Base-by-base conservation (phyloP, 2,797 vertebrate genomes). In the Macroramphosus scolopax region DNA sequence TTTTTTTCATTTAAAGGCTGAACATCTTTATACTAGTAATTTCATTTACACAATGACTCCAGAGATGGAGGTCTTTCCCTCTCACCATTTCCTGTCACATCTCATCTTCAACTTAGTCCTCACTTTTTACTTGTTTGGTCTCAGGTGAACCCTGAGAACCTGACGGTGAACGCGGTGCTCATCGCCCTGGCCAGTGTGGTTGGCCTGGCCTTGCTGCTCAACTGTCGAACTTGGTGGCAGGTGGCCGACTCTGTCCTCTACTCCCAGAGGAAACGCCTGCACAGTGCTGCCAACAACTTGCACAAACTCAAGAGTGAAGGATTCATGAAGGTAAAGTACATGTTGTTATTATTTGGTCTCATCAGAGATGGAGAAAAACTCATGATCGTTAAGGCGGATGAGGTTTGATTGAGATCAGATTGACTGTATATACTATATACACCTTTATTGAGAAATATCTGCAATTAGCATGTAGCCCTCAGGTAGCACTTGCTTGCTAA, bases 261-360 rank as follows among this genome's bases (percentile, higher is more conserved):
- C 77, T 99, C 96, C 2, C 97, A 99, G 57, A 92, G 96, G 51
- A 96, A 94, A 30, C 92, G 96, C 12, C 91, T 98, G 35, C 95
- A 97, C 65, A 87, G 71, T 0, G 97, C 97, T 13, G 97, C 97
- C 62, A 93, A 96, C 83, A 94, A 86, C 72, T 77, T 98, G 77
- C 93, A 98, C 81, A 94, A 91, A 60, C 68, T 99, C 59, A 98
- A 99, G 78, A 97, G 94, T 1, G 97, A 99, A 72, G 97, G 97
- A 1, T 99, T 99, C 78, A 98, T 98, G 96, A 99, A 99, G 90
- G 96, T 98, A 82, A n/a, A n/a, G n/a, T n/a, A n/a, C n/a, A n/a
- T n/a, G n/a, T n/a, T n/a, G n/a, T n/a, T n/a, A n/a, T n/a, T n/a
- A n/a, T n/a, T n/a, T n/a, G n/a, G n/a, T n/a, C n/a, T n/a, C n/a